Evolutionary conservation across 2,888 invertebrate genomes (phyloP), one percentile per base, ranked within the genome.

Genomic region (Zelleria hepariella): DNA sequence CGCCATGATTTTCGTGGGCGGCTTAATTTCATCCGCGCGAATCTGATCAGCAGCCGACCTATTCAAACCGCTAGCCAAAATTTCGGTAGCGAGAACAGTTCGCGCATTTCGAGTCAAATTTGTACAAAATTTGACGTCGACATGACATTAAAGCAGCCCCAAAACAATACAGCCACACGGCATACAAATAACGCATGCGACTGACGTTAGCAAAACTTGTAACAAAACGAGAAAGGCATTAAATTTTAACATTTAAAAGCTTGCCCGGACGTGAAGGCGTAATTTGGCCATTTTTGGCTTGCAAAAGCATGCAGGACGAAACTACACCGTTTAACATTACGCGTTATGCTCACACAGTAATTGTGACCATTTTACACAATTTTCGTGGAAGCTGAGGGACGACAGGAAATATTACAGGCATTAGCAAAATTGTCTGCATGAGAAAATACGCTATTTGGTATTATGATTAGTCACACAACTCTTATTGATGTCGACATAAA

Each of bases 291-390:
- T 58, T 51, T 51, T 51, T n/a, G 7, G 18, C 6, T 51, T 23
- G 10, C 20, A 51, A 51, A 51, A 10, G 51, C n/a, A 20, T 21
- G 51, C 15, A n/a, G 62, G 55, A 60, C 65, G 66, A 67, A 65
- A 66, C 62, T 66, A 62, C 65, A 65, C 55, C 67, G 63, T 53
- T 59, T 62, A 59, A 59, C 51, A 67, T 68, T 69, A 73, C 68
- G 70, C 68, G 68, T 67, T 69, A 67, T 66, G 62, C 64, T 63
- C 32, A 42, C 15, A 64, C 60, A 60, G 32, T 58, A 68, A 73
- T 68, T 72, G 72, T 70, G 71, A 64, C 66, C 67, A 75, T 77
- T 72, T 65, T 58, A 58, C 58, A 63, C 64, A 71, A 68, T 70
- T 68, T 69, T n/a, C n/a, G n/a, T n/a, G n/a, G n/a, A n/a, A n/a